phyloP scores from a whole-genome alignment of 2,113 vertebrate species.

The Crotalus helleri region DNA sequence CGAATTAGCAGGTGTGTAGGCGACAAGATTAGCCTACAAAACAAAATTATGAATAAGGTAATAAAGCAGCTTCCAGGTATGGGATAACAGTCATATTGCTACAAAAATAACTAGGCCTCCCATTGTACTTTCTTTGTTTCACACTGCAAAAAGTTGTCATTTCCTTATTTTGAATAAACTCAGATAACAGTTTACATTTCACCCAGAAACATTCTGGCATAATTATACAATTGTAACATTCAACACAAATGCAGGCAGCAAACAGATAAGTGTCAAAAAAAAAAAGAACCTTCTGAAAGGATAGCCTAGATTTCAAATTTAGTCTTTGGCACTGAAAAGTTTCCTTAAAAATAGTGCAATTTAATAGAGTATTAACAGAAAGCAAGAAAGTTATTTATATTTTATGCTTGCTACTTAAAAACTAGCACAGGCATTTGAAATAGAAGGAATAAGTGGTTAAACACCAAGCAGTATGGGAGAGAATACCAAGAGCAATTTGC shows the following conservation, averaged over 20 bases:
- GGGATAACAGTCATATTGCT: background rate
- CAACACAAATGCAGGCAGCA: background rate
- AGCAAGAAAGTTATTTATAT: background rate
- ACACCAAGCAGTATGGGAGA: background rate
- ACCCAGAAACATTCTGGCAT: slow-evolving; percentile 9
- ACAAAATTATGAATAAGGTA: background rate
- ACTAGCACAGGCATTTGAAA: slow-evolving; percentile 5
- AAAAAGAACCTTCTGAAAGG: background rate
- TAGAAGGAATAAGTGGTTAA: background rate
- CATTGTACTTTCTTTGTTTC: background rate
- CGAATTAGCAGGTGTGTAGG: background rate
- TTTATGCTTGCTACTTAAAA: slow-evolving; percentile 12
- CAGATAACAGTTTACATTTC: slow-evolving; percentile 21
- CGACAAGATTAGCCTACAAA: background rate
- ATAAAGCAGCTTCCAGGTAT: background rate
- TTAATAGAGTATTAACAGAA: background rate
- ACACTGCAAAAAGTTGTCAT: background rate
- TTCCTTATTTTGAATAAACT: slow-evolving; percentile 13
- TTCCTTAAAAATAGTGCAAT: slow-evolving; percentile 3
- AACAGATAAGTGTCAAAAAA: slow-evolving; percentile 18
- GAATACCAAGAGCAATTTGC: slow-evolving; percentile 24
- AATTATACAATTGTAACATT: slow-evolving; percentile 21
- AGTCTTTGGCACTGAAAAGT: slow-evolving; percentile 25
- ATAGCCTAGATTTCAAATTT: slow-evolving; percentile 12
- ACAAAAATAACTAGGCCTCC: background rate